Evolutionary conservation across 2,797 vertebrate species (phyloP).

Genomic region (Brachyalestes nurse): DNA sequence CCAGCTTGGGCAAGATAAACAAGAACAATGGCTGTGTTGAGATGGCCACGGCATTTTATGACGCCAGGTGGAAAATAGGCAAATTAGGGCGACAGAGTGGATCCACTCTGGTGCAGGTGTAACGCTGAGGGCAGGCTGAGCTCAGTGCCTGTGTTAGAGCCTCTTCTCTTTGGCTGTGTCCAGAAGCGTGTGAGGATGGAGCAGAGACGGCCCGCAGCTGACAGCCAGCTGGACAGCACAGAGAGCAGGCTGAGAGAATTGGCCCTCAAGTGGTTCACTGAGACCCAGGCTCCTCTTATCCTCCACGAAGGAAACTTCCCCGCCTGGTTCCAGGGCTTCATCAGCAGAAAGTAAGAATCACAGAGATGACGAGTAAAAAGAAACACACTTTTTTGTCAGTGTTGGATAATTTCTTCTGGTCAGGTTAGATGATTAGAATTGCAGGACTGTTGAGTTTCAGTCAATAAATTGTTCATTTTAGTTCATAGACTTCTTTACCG

Average conservation of each 20-base stretch:
- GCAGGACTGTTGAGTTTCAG: background rate
- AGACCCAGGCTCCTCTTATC: constrained; percentile 80
- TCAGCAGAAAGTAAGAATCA: constrained; percentile 82
- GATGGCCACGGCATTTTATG: constrained; percentile 40
- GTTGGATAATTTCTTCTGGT: background rate
- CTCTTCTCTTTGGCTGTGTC: constrained; percentile 24
- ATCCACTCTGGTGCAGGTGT: background rate
- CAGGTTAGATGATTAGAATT: background rate
- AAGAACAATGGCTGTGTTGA: constrained; percentile 64
- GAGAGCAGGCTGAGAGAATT: constrained; percentile 74
- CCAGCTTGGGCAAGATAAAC: constrained; percentile 34
- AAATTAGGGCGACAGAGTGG: constrained; percentile 74
- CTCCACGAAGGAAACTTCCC: constrained; percentile 81
- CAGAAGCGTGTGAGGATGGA: constrained; percentile 73
- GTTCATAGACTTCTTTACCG: too few species aligned
- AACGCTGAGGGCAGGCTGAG: constrained; percentile 17
- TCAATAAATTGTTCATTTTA: background rate
- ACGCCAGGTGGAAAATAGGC: constrained; percentile 73
- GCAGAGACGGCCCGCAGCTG: constrained; percentile 38
- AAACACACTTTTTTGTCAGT: background rate
- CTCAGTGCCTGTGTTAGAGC: constrained; percentile 10
- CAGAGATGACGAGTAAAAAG: background rate
- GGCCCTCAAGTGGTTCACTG: constrained; percentile 82
- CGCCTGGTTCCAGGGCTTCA: constrained; percentile 86
- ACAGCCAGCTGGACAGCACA: constrained; percentile 40